phyloP scores from a whole-genome alignment of 2,797 vertebrate species.

The Halcyon chelicuti region DNA sequence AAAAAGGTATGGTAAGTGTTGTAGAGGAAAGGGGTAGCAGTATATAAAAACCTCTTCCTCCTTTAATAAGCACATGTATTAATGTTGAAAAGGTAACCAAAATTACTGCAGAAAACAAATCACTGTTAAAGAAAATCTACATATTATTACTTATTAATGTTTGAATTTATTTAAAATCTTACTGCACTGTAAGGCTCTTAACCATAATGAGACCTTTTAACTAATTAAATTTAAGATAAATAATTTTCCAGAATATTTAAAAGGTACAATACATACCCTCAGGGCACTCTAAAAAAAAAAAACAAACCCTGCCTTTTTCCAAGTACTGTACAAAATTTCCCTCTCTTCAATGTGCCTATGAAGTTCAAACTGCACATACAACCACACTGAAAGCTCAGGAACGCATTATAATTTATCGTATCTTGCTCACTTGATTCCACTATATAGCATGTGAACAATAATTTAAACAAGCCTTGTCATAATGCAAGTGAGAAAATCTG shows the following conservation, averaged over 20 bases:
- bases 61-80: not conserved
- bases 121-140: not conserved
- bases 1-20: not conserved
- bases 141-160: not conserved
- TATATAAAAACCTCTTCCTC: not conserved
- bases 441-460: not conserved
- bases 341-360: not conserved
- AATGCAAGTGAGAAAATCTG: not conserved
- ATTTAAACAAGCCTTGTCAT: not conserved
- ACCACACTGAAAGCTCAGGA: not conserved
- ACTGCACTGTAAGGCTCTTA: too few relatives aligned
- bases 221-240: not conserved
- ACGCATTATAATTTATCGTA: accelerated
- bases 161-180: not conserved
- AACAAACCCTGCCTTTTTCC: not conserved
- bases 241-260: not conserved
- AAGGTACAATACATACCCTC: not conserved
- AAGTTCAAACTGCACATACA: not conserved
- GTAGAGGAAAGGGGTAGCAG: not conserved
- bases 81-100: not conserved
- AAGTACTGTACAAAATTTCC: not conserved
- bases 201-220: too few relatives aligned
- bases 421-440: not conserved
- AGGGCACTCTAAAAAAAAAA: not conserved
- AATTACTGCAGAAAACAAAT: not conserved